phyloP scores from a whole-genome alignment of 2,113 vertebrate genomes.

The Stercorarius parasiticus region DNA sequence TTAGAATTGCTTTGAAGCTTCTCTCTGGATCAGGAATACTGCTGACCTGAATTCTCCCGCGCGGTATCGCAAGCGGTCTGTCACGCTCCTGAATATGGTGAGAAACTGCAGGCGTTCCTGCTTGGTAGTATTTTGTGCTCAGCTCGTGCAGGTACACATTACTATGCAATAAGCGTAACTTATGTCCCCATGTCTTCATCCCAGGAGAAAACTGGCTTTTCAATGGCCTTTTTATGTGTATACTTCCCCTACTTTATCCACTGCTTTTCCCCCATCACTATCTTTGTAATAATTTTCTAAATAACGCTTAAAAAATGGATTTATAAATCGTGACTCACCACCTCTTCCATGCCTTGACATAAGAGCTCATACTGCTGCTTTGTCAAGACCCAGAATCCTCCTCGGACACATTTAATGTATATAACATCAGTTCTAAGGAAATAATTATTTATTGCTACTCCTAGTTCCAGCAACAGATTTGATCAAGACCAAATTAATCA shows the following conservation, averaged over 20 bases:
- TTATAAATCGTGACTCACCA: not conserved
- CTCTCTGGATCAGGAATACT: not conserved
- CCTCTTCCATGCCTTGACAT: not conserved
- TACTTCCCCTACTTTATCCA: not conserved
- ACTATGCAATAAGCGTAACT: not conserved
- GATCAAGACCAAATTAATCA: conserved; percentile 55
- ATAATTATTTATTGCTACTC: conserved; percentile 35
- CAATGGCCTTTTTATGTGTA: not conserved
- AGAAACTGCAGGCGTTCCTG: not conserved
- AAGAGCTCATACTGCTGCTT: not conserved
- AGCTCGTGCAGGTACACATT: not conserved
- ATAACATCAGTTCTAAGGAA: not conserved
- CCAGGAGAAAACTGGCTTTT: not conserved
- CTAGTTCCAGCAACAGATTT: conserved; percentile 12
- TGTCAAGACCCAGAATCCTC: not conserved
- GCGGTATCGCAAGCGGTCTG: not conserved
- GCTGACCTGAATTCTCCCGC: not conserved
- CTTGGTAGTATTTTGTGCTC: not conserved
- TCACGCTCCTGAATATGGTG: not conserved
- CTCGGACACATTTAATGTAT: not conserved
- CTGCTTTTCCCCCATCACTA: not conserved
- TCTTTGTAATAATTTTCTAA: not conserved
- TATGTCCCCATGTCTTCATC: not conserved
- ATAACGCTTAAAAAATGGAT: not conserved
- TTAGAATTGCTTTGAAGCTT: conserved; percentile 1